Conservation (phyloP, 35 echinoderm and acorn worm species). For the Diadema setosum region DNA sequence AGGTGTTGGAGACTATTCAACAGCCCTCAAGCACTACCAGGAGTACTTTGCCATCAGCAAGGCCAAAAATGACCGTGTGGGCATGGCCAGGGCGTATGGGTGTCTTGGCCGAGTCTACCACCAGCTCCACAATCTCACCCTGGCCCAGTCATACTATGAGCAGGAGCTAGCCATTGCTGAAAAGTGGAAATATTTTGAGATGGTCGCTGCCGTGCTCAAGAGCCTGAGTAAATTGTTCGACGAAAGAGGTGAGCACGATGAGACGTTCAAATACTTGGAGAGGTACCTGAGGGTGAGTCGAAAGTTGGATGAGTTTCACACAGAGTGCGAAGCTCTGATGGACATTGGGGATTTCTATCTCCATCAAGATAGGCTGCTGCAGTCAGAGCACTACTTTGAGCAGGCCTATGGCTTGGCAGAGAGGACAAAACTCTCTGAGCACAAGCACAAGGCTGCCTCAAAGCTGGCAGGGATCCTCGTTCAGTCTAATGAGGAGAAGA, state of each 20-base stretch:
- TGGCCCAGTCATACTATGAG: conserved; percentile 85
- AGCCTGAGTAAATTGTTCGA: conserved; percentile 62
- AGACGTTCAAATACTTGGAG: conserved; percentile 62
- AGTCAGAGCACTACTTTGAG: conserved; percentile 76
- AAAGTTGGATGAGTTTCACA: conserved; percentile 94
- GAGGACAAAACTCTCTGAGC: conserved; percentile 1
- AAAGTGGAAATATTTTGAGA: conserved; percentile 56
- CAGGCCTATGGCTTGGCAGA: conserved; percentile 64
- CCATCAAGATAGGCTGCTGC: conserved; percentile 14
- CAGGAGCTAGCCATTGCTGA: conserved; percentile 76
- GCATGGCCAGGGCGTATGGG: conserved; percentile 83
- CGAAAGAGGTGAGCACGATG: conserved; percentile 33
- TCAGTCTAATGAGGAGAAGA: conserved; percentile 20
- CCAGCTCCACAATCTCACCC: conserved; percentile 43
- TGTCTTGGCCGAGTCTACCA: conserved; percentile 78
- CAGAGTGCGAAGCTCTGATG: conserved; percentile 71
- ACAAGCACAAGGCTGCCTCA: conserved; percentile 15
- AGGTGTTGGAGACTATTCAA: conserved; percentile 43
- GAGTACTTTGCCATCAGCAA: conserved; percentile 61
- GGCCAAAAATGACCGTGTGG: conserved; percentile 45
- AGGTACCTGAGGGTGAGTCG: conserved; percentile 66
- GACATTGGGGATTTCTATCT: conserved; percentile 66
- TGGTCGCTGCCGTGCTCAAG: conserved; percentile 67
- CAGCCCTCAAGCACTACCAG: conserved; percentile 78
- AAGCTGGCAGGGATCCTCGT: conserved; percentile 65